phyloP scores from a whole-genome alignment of 2,797 vertebrate species.

The Anisognathus igniventris region DNA sequence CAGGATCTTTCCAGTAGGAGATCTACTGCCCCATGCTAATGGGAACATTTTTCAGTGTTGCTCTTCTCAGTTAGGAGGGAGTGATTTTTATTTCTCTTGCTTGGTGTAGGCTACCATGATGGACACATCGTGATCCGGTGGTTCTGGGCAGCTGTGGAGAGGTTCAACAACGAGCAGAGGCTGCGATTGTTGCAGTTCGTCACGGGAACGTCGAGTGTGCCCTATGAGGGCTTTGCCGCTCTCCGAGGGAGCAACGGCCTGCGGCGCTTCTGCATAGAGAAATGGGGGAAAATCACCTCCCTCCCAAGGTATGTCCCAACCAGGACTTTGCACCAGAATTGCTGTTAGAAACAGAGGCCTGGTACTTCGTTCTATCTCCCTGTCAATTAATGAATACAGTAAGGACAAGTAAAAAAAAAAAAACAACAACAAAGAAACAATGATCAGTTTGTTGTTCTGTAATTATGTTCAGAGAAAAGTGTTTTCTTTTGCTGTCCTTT shows the following conservation, averaged over 20 bases:
- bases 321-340: not conserved
- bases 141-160: constrained; percentile 95
- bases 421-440: not conserved
- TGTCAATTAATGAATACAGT: not conserved
- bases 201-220: constrained; percentile 94
- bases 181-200: constrained; percentile 93
- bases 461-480: not conserved
- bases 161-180: constrained; percentile 96
- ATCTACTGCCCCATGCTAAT: not conserved
- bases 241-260: constrained; percentile 94
- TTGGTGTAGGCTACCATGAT: constrained; percentile 88
- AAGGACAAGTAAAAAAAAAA: not conserved
- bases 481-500: not conserved
- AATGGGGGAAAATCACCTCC: constrained; percentile 96
- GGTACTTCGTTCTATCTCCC: not conserved
- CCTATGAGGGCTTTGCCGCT: constrained; percentile 91
- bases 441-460: not conserved
- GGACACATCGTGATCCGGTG: constrained; percentile 95
- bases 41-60: not conserved
- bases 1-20: not conserved
- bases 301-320: constrained; percentile 84
- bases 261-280: constrained; percentile 95
- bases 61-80: not conserved
- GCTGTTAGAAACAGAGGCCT: not conserved
- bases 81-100: not conserved